Conservation (phyloP, 2,113 vertebrate genomes). For the Cacatua alba region DNA sequence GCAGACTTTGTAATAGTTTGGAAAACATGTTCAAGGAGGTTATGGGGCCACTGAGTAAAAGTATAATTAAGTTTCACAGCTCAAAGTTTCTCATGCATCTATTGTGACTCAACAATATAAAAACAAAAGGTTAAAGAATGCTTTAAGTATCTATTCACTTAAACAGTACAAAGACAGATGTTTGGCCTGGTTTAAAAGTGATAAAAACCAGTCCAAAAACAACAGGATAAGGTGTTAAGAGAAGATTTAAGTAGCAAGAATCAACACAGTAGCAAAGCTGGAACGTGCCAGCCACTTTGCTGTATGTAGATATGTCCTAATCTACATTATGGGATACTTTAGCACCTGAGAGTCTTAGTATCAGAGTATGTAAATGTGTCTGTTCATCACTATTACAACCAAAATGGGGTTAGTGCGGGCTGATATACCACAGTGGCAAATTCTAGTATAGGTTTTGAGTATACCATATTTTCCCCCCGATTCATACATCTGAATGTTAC, state of each 20-base stretch:
- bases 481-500: neutral
- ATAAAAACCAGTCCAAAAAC: neutral
- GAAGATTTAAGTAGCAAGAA: neutral
- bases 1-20: neutral
- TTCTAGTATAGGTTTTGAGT: neutral
- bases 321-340: neutral
- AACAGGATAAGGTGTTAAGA: neutral
- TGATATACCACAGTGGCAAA: neutral
- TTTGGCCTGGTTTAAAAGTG: neutral
- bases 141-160: neutral
- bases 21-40: neutral
- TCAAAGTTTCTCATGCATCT: neutral
- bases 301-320: neutral
- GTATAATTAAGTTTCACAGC: neutral
- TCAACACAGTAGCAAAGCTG: neutral
- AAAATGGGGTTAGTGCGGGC: neutral
- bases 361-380: neutral
- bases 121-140: neutral
- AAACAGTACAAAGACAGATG: neutral
- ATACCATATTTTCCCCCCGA: neutral
- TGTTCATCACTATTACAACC: neutral
- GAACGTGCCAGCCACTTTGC: neutral
- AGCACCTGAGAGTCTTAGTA: neutral
- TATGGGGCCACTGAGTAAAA: neutral
- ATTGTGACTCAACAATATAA: neutral